Conservation (phyloP, 2,797 vertebrate genomes). For the Okamejei kenojei region DNA sequence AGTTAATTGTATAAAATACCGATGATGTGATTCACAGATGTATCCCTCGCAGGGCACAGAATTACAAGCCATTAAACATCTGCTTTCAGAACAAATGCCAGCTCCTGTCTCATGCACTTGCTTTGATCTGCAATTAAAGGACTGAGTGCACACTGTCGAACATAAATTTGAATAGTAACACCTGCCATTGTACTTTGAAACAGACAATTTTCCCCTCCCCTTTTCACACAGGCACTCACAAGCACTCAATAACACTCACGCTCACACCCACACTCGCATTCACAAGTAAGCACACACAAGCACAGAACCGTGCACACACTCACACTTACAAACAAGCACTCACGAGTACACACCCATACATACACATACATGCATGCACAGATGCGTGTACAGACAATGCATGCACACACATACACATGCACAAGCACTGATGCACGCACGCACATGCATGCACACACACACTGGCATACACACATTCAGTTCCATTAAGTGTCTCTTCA, state of each 20-base stretch:
- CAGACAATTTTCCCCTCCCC: neutral
- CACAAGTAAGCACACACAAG: neutral
- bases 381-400: too few species aligned
- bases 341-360: too few species aligned
- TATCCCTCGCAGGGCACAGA: neutral
- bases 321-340: neutral
- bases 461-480: too few species aligned
- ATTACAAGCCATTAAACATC: constrained; percentile 2
- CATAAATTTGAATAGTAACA: neutral
- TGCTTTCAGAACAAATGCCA: constrained; percentile 26
- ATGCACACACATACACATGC: neutral
- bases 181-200: neutral
- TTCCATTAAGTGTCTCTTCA: too few species aligned
- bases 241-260: neutral
- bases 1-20: neutral
- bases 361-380: too few species aligned
- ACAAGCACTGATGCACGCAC: neutral
- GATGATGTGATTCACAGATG: neutral
- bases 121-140: constrained; percentile 24
- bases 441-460: neutral
- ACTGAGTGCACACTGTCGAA: neutral
- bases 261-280: too few species aligned
- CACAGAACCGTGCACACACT: neutral
- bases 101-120: neutral
- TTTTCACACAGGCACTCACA: neutral